phyloP scores from a whole-genome alignment of 2,797 vertebrate species.

The Meriones psammophilus region DNA sequence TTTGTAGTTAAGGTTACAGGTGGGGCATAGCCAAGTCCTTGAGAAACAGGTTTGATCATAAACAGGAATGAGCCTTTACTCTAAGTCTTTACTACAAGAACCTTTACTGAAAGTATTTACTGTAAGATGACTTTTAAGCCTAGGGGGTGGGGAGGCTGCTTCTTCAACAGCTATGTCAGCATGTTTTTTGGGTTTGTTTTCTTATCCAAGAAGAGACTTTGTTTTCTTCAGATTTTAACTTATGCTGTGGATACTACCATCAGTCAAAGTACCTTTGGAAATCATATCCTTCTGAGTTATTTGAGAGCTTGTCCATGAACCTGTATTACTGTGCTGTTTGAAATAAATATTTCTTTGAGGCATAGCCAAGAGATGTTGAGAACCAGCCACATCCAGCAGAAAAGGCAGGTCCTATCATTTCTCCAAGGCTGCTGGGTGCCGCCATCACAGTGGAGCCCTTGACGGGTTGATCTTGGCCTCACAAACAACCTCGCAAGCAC shows the following conservation, averaged over 20 bases:
- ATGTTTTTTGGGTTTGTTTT: not conserved
- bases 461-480: not conserved
- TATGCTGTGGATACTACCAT: not conserved
- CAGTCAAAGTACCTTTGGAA: not conserved
- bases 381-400: slow-evolving; percentile 55
- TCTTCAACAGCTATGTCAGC: not conserved
- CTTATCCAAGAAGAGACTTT: not conserved
- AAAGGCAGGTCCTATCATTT: not conserved
- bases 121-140: no score
- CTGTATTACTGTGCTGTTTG: slow-evolving; percentile 54
- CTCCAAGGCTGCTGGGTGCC: not conserved
- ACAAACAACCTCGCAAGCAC: not conserved
- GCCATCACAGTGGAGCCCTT: not conserved
- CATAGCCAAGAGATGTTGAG: slow-evolving; percentile 3
- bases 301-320: not conserved
- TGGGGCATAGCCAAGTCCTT: no score
- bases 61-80: no score
- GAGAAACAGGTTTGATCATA: no score
- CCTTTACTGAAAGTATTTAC: no score
- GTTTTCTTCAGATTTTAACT: slow-evolving; percentile 16
- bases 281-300: slow-evolving; percentile 11
- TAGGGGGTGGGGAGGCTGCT: no score
- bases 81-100: no score
- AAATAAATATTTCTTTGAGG: slow-evolving; percentile 28
- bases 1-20: no score